Percentiles rank a stretch among this genome's conserved stretches.
Conservation (phyloP, 2,888 invertebrate genomes). For the Lycia hirtaria region DNA sequence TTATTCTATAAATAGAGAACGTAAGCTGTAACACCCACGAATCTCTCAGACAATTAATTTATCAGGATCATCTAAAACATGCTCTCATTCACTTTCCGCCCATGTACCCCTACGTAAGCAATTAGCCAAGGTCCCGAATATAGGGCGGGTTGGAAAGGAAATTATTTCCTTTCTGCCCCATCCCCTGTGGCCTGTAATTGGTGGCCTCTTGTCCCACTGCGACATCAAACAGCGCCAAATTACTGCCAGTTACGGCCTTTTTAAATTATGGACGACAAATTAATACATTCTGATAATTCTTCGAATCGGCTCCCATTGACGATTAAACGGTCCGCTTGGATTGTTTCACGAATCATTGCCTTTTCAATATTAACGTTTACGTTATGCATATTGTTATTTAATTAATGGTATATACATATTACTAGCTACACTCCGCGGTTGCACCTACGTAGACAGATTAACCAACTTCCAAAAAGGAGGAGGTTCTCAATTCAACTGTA, state of each 20-base stretch:
- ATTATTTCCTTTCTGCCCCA: conserved; percentile 66
- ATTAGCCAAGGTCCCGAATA: conserved; percentile 61
- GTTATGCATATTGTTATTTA: conserved; percentile 1
- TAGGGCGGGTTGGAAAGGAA: conserved; percentile 62
- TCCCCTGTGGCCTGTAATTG: conserved; percentile 60
- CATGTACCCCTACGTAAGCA: conserved; percentile 51
- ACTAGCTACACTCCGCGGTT: no score
- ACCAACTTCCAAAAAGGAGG: no score
- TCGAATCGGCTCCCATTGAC: conserved; percentile 32
- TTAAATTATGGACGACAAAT: conserved; percentile 60
- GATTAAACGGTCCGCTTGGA: conserved; percentile 37
- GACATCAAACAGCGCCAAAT: conserved; percentile 65
- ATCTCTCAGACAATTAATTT: conserved; percentile 9
- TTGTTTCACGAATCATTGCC: conserved; percentile 24
- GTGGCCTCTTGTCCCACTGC: conserved; percentile 53
- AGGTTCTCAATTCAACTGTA: no score
- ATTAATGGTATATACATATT: no score
- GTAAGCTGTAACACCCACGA: not conserved
- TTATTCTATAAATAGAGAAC: not conserved
- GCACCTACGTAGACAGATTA: no score
- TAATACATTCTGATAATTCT: conserved; percentile 55
- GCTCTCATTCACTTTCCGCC: conserved; percentile 2
- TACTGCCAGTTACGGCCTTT: no score
- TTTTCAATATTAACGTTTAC: conserved; percentile 11
- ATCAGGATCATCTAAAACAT: conserved; percentile 3